These are phyloP conservation scores for Sisyra nigra DNA, from an alignment of 2,888 invertebrate species.

Conservation along the genomic window DNA sequence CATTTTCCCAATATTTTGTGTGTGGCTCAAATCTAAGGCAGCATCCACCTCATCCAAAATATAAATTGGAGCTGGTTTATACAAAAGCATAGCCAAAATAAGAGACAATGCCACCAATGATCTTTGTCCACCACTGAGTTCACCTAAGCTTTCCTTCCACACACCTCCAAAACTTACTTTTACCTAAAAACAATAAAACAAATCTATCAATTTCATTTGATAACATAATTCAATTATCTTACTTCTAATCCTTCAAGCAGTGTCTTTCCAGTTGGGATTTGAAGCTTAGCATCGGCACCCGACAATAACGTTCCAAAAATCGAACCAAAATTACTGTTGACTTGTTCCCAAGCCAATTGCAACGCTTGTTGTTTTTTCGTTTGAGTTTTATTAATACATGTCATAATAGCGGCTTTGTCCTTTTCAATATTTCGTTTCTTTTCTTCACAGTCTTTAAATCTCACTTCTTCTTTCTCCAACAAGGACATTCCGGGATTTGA, in stretches of 20 bases:
- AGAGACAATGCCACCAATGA: conserved; percentile 92
- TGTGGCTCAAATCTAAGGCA: conserved; percentile 92
- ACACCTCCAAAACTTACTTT: conserved; percentile 82
- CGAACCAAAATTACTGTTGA: conserved; percentile 85
- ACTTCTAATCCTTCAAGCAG: conserved; percentile 82
- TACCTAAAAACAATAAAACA: conserved; percentile 27
- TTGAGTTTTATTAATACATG: conserved; percentile 77
- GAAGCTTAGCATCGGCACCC: conserved; percentile 76
- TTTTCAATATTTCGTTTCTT: conserved; percentile 51
- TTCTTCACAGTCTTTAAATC: conserved; percentile 44
- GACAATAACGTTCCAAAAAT: conserved; percentile 87
- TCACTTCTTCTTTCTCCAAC: conserved; percentile 71
- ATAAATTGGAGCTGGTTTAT: conserved; percentile 96
- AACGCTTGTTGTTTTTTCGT: conserved; percentile 77
- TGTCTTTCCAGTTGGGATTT: conserved; percentile 52
- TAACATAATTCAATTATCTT: conserved; percentile 11
- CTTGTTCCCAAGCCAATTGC: conserved; percentile 65
- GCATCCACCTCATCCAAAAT: conserved; percentile 99
- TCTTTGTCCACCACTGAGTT: conserved; percentile 93
- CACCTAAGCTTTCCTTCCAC: conserved; percentile 93
- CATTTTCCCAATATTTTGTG: conserved; percentile 97
- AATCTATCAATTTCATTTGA: neutral
- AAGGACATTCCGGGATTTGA: conserved; percentile 77
- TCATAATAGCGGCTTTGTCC: conserved; percentile 55
- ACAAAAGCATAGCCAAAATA: conserved; percentile 88